A percentile compares a stretch with the other conserved stretches of the same genome.
These are phyloP conservation scores for Mesochorus sp. DNA, from an alignment of 2,888 invertebrate species.

Conservation along the genomic window DNA sequence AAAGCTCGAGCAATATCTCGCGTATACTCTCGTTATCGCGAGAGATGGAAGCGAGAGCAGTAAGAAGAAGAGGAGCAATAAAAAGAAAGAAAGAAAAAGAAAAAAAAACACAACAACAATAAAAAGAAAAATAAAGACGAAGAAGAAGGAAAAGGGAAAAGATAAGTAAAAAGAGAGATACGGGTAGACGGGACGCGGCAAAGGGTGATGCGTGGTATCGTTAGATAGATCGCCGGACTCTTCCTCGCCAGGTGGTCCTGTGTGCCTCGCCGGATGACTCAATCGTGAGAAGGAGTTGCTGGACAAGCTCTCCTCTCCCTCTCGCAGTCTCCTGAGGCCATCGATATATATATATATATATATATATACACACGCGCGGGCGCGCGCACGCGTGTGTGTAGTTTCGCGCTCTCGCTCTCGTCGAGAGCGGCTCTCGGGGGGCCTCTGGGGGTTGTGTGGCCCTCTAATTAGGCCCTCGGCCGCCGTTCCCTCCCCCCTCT, in stretches of 20 bases:
- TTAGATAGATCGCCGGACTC: slow-evolving; percentile 75
- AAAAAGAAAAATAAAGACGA: slow-evolving; percentile 29
- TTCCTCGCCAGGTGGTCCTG: slow-evolving; percentile 80
- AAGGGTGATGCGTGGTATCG: slow-evolving; percentile 72
- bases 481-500: slow-evolving; percentile 69
- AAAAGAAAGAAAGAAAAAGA: slow-evolving; percentile 37
- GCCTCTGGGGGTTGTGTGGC: slow-evolving; percentile 65
- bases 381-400: slow-evolving; percentile 36
- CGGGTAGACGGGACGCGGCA: slow-evolving; percentile 56
- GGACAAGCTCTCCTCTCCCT: slow-evolving; percentile 65
- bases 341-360: slow-evolving; percentile 28
- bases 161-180: slow-evolving; percentile 49
- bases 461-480: slow-evolving; percentile 76
- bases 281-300: slow-evolving; percentile 79
- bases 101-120: too few relatives aligned
- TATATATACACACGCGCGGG: slow-evolving; percentile 42
- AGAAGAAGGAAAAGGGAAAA: slow-evolving; percentile 15
- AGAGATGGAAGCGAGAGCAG: slow-evolving; percentile 43
- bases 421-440: slow-evolving; percentile 18
- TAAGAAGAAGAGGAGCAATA: slow-evolving; percentile 18
- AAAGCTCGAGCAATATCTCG: slow-evolving; percentile 49
- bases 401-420: slow-evolving; percentile 46
- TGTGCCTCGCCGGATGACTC: slow-evolving; percentile 76
- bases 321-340: slow-evolving; percentile 7
- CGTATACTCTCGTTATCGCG: slow-evolving; percentile 54